Percentiles rank a stretch among this genome's conserved stretches.
These are phyloP conservation scores for Phymanthus crucifer DNA, from an alignment of 92 coral and sea anemone genomes.

Conservation along the genomic window DNA sequence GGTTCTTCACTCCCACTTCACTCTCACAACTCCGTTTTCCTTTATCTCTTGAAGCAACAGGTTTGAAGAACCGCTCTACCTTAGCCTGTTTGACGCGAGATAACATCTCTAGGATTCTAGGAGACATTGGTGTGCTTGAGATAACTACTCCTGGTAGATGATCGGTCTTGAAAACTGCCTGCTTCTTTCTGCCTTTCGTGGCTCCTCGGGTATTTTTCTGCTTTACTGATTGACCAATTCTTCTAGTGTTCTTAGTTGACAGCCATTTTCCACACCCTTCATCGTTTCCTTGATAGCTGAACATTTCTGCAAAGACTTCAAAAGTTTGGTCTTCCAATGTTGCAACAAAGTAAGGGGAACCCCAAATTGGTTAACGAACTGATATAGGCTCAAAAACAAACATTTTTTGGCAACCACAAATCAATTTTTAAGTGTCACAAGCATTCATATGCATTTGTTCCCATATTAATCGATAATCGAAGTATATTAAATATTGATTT, in stretches of 20 bases:
- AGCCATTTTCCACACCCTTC: conserved; percentile 96
- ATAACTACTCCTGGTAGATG: conserved; percentile 30
- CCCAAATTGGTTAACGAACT: too few relatives aligned
- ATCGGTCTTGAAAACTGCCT: conserved; percentile 29
- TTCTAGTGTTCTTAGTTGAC: conserved; percentile 58
- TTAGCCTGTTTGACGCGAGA: conserved; percentile 66
- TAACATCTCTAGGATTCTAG: conserved; percentile 45
- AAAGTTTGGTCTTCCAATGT: too few relatives aligned
- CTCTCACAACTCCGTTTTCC: neutral
- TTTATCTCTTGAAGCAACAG: conserved; percentile 13
- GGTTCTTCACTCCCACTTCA: conserved; percentile 33
- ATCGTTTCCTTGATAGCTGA: conserved; percentile 34
- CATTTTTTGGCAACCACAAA: neutral
- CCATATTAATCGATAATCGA: neutral
- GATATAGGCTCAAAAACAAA: neutral
- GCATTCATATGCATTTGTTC: neutral
- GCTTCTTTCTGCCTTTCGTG: conserved; percentile 14
- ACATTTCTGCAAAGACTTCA: neutral
- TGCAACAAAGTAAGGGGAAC: too few relatives aligned
- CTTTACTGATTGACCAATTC: conserved; percentile 25
- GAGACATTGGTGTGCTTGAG: conserved; percentile 65
- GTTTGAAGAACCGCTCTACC: conserved; percentile 53
- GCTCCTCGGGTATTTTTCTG: conserved; percentile 7
- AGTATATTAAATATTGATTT: conserved; percentile 2
- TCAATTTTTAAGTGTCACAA: neutral